These are phyloP conservation scores for Borostomias antarcticus DNA, from an alignment of 2,797 vertebrate species.

Conservation along the genomic window DNA sequence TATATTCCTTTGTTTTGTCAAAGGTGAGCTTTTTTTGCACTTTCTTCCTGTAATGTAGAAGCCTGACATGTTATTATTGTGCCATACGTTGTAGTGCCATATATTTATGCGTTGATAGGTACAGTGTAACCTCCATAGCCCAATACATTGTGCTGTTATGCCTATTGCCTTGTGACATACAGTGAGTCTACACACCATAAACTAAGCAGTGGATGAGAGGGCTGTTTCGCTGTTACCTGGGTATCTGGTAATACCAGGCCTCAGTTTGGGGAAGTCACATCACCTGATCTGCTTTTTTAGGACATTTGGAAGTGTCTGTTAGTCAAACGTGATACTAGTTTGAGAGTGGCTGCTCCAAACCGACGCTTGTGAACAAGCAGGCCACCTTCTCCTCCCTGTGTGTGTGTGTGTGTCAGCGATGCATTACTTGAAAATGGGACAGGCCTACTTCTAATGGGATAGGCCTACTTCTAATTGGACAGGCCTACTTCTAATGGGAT, in stretches of 20 bases:
- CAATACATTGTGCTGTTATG: constrained; percentile 65
- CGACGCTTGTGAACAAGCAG: constrained; percentile 50
- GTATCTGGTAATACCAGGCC: constrained; percentile 33
- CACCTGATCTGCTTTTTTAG: constrained; percentile 21
- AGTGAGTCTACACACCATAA: constrained; percentile 27
- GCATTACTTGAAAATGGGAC: constrained; percentile 36
- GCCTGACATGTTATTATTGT: constrained; percentile 46
- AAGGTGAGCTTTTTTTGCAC: constrained; percentile 33
- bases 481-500: constrained; percentile 31
- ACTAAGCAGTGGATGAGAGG: constrained; percentile 38
- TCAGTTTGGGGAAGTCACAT: constrained; percentile 28
- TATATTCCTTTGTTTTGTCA: constrained; percentile 37
- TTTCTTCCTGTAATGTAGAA: constrained; percentile 39
- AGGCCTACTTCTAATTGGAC: constrained; percentile 30
- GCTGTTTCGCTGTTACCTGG: constrained; percentile 47
- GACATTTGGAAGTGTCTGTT: constrained; percentile 15
- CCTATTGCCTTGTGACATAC: constrained; percentile 64
- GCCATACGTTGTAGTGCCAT: constrained; percentile 64
- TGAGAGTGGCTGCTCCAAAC: constrained; percentile 55
- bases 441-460: constrained; percentile 31
- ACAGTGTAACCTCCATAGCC: constrained; percentile 51
- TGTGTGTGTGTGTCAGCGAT: constrained; percentile 16
- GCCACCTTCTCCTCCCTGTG: constrained; percentile 52
- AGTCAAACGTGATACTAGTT: constrained; percentile 32
- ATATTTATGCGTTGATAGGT: constrained; percentile 16